A percentile compares a stretch with the other conserved stretches of the same genome.
Evolutionary conservation across 1,140 invertebrate species (phyloP).

Genomic region (Choristoneura fumiferana): DNA sequence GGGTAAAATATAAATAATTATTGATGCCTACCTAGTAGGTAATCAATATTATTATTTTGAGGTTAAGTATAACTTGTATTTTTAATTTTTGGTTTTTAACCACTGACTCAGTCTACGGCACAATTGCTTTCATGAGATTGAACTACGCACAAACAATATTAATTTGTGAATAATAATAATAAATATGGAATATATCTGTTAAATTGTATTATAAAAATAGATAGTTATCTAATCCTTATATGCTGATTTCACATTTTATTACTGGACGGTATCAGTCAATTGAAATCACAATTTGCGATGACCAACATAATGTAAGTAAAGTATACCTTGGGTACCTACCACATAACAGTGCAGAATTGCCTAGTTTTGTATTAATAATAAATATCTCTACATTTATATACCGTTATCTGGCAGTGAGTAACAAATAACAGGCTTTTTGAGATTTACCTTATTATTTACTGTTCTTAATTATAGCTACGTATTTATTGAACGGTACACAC

Average conservation of each 20-base stretch:
- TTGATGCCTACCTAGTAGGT: no score
- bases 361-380: constrained; percentile 3
- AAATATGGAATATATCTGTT: constrained; percentile 15
- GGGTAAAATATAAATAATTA: no score
- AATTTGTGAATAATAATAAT: no score
- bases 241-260: constrained; percentile 2
- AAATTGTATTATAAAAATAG: constrained; percentile 13
- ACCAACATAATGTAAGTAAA: background rate
- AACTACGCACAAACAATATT: no score
- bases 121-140: no score
- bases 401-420: constrained; percentile 19
- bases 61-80: no score
- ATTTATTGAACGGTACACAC: constrained; percentile 14
- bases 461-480: no score
- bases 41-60: no score
- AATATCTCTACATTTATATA: constrained; percentile 8
- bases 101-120: no score
- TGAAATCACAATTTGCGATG: constrained; percentile 1
- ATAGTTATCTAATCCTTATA: constrained; percentile 2
- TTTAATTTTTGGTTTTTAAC: no score
- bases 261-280: constrained; percentile 18
- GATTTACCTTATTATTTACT: background rate
- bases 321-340: constrained; percentile 12
- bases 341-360: constrained; percentile 11
- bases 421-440: background rate